These are phyloP conservation scores for Erythrocercus mccallii DNA, from an alignment of 2,113 vertebrate species.

Conservation along the genomic window DNA sequence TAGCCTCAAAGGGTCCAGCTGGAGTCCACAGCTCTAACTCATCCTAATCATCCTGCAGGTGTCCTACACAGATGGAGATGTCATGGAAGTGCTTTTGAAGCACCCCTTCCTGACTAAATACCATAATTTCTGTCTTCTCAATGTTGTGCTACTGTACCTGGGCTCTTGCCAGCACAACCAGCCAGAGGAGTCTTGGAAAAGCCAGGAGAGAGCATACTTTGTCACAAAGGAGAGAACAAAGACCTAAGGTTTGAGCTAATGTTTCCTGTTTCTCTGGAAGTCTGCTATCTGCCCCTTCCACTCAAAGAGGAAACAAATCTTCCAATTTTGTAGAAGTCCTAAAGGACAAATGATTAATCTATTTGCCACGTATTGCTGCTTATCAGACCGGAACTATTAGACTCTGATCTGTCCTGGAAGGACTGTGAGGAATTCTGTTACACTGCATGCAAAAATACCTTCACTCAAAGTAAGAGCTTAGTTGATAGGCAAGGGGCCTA, in stretches of 20 bases:
- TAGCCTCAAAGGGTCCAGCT: neutral
- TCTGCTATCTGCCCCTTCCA: neutral
- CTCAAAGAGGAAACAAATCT: neutral
- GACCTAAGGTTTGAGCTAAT: neutral
- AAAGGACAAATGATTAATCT: neutral
- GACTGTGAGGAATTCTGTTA: neutral
- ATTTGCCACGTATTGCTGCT: neutral
- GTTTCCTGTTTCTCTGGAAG: neutral
- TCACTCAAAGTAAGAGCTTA: neutral
- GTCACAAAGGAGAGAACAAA: neutral
- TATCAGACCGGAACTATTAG: neutral
- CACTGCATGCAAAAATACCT: neutral
- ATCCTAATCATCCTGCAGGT: constrained; percentile 13
- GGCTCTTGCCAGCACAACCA: neutral
- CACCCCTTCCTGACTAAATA: neutral
- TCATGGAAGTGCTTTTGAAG: constrained; percentile 5
- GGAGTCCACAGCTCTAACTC: neutral
- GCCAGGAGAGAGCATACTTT: neutral
- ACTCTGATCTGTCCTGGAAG: neutral
- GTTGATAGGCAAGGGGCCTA: neutral
- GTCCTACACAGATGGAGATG: constrained; percentile 1
- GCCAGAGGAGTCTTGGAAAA: neutral
- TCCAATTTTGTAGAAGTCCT: neutral
- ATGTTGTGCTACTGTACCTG: neutral
- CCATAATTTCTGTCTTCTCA: neutral